phyloP scores from a whole-genome alignment of 1,140 invertebrate species.

The Calosoma granatense region DNA sequence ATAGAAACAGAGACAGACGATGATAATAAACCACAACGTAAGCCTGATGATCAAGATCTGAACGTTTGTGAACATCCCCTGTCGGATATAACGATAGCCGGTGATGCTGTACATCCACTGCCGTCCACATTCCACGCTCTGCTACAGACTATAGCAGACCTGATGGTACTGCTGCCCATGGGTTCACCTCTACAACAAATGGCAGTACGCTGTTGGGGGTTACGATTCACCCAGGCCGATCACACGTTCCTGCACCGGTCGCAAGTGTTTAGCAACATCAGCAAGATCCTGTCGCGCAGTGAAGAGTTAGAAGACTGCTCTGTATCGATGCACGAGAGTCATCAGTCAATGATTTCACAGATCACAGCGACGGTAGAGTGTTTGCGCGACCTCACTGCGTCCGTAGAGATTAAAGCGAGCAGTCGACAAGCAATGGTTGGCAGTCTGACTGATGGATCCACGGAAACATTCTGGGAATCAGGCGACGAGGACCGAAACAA shows the following conservation, averaged over 20 bases:
- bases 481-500: constrained; percentile 93
- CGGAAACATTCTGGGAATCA: constrained; percentile 99
- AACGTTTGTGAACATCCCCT: constrained; percentile 71
- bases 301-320: constrained; percentile 60
- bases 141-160: constrained; percentile 82
- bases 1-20: constrained; percentile 36
- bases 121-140: constrained; percentile 78
- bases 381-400: constrained; percentile 62
- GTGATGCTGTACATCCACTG: constrained; percentile 66
- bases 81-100: constrained; percentile 68
- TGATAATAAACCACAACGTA: constrained; percentile 40
- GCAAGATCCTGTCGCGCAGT: constrained; percentile 87
- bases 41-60: constrained; percentile 41
- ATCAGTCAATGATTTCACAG: constrained; percentile 28
- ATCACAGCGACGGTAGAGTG: constrained; percentile 48
- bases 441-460: constrained; percentile 86
- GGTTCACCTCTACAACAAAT: constrained; percentile 83
- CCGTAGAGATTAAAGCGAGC: constrained; percentile 76
- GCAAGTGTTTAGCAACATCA: constrained; percentile 87
- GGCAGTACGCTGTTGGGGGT: constrained; percentile 87
- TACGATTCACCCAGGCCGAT: constrained; percentile 78
- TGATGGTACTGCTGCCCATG: constrained; percentile 81
- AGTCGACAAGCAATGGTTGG: constrained; percentile 88
- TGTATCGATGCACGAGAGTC: constrained; percentile 50
- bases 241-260: constrained; percentile 86